Evolutionary conservation across 92 coral and sea anemone genomes (phyloP), one percentile per base, ranked within the genome.

Genomic region (Parazoanthus darwini): DNA sequence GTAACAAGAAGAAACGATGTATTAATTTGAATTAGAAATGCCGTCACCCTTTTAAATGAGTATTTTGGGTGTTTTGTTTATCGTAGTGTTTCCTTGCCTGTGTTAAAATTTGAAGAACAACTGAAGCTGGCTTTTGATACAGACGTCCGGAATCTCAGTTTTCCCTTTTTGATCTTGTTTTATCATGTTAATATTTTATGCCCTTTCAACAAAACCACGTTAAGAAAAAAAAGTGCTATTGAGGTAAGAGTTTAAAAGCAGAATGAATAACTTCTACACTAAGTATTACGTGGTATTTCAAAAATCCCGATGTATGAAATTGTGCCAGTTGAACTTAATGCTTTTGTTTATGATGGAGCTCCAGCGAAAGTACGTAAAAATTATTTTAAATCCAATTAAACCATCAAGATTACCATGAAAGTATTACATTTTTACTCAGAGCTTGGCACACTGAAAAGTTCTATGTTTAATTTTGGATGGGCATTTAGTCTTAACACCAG

Each of bases 121-220:
- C 77, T 72, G 42, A 72, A 72, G 42, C 33, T 72, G 77, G 86
- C 77, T 82, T 82, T 71, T 81, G 26, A 46, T 16, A 25, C 7
- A 70, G 72, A 86, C 15, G 68, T 56, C 68, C 35, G 56, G 66
- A 75, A 75, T 86, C 82, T 86, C 76, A 18, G 82, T 86, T 86
- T 44, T 23, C 83, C 48, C 36, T 63, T 76, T 76, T 86, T 26
- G 80, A 78, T 76, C 81, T 86, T 78, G 83, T 86, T 80, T 79
- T 79, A 46, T 44, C 82, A n/a, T 86, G 80, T 92, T 89, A 92
- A 92, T 92, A 92, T 89, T 92, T 92, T 77, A 92, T 92, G 71
- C 18, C 92, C 67, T 92, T 89, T 92, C 74, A 91, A 65, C 71
- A 1, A 22, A 85, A 84, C 93, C 91, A 91, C 93, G 93, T 88